Base-by-base conservation (phyloP, 1,140 invertebrate species). In the Bombus pyrosoma region DNA sequence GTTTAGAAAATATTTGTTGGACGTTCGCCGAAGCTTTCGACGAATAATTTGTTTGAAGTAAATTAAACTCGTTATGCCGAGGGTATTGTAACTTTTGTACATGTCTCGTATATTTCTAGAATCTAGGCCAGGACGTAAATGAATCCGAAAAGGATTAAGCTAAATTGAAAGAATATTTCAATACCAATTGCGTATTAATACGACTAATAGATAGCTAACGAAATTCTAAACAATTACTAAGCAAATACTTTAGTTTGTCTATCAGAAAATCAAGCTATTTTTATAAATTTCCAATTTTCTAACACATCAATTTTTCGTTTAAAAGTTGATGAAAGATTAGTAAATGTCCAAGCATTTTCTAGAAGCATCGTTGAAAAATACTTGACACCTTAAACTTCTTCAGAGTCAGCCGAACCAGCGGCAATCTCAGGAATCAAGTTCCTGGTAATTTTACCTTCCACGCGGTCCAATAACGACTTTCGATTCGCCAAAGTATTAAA, bases 291-390 rank as follows among this genome's bases (percentile, higher is more conserved):
- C 6, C 1, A 53, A 22, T 53, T 8, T 22, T 8, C 10, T 28
- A 28, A 62, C 12, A 0, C 12, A 3, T 0, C 10, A n/a, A n/a
- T n/a, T n/a, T n/a, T 12, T 62, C 4, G 4, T 62, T 9, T 62
- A 8, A 22, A 22, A 22, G 6, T 53, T 53, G 22, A 53, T 8
- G 1, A 53, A 53, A 53, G 18, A 53, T 0, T 18, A 6, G 18
- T 53, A 22, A 53, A 53, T 53, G 47, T 22, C 18, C 18, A 53
- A 53, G 47, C 15, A 22, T 18, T 53, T 53, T 22, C 6, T 0
- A 53, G 47, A 22, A 8, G 22, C 18, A 53, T 18, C 47, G 47
- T 53, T 53, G 47, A 53, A 53, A 43, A 47, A 72, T 41, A 72
- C 6, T 15, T 12, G 22, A 5, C 13, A 6, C 9, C 39, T 28